Evolutionary conservation across 2,797 vertebrate species (phyloP).

Genomic region (Dromococcyx pavoninus): DNA sequence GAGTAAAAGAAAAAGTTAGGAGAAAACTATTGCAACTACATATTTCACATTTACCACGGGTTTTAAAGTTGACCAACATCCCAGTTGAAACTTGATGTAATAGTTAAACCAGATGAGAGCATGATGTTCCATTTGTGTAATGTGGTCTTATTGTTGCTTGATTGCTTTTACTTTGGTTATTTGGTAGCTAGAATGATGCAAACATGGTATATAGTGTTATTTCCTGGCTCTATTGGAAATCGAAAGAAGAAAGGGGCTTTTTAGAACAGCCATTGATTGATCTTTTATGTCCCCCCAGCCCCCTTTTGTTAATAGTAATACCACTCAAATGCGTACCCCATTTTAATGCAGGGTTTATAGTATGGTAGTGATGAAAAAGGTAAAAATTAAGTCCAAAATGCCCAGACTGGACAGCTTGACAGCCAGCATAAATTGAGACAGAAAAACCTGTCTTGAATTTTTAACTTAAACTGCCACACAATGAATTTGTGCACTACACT

Average conservation of each 20-base stretch:
- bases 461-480: conserved; percentile 73
- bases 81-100: conserved; percentile 78
- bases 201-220: conserved; percentile 69
- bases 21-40: conserved; percentile 73
- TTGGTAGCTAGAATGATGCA: conserved; percentile 79
- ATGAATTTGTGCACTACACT: conserved; percentile 75
- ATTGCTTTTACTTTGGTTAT: conserved; percentile 80
- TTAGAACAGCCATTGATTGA: conserved; percentile 60
- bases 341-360: conserved; percentile 56
- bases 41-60: conserved; percentile 73
- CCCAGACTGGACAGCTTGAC: conserved; percentile 60
- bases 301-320: conserved; percentile 53
- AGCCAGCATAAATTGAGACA: conserved; percentile 39
- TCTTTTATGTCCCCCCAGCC: conserved; percentile 44
- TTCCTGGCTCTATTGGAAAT: conserved; percentile 59
- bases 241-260: conserved; percentile 65
- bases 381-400: conserved; percentile 36
- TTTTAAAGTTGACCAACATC: conserved; percentile 82
- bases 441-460: conserved; percentile 48
- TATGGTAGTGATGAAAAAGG: conserved; percentile 38
- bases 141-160: conserved; percentile 82
- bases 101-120: conserved; percentile 81
- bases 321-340: conserved; percentile 42
- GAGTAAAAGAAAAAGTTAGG: conserved; percentile 65
- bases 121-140: conserved; percentile 82